phyloP scores from a whole-genome alignment of 1,140 invertebrate genomes.

The Dreissena rostriformis region DNA sequence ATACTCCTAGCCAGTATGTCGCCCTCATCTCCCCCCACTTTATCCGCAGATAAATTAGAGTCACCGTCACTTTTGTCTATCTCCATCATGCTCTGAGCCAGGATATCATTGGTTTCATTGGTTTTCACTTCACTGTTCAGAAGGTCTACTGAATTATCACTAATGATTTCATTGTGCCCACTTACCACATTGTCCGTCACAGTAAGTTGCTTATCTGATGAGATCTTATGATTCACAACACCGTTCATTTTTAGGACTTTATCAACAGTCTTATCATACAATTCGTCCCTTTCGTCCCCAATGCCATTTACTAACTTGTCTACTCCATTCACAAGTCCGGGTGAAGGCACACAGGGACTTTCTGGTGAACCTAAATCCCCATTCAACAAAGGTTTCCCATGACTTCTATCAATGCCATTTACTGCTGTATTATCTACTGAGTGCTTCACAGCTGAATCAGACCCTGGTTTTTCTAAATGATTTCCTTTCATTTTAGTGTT shows the following conservation, averaged over 20 bases:
- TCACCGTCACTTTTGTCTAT: constrained; percentile 41
- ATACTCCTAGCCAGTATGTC: constrained; percentile 46
- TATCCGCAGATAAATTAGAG: constrained; percentile 6
- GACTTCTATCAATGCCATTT: constrained; percentile 37
- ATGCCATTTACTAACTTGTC: constrained; percentile 55
- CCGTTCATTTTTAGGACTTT: constrained; percentile 49
- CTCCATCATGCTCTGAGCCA: constrained; percentile 44
- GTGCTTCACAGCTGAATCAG: constrained; percentile 30
- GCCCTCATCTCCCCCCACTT: constrained; percentile 7
- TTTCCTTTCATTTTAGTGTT: background rate
- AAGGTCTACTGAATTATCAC: constrained; percentile 1
- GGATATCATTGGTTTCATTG: constrained; percentile 34
- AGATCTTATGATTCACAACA: constrained; percentile 50
- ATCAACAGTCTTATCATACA: constrained; percentile 16
- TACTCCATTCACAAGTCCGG: constrained; percentile 31
- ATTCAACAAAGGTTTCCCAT: constrained; percentile 37
- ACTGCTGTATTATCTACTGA: constrained; percentile 25
- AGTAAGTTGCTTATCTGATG: background rate
- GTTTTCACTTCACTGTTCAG: constrained; percentile 18
- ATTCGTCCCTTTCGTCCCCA: constrained; percentile 24
- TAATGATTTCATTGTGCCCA: constrained; percentile 4
- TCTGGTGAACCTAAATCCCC: constrained; percentile 43
- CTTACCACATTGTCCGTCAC: background rate
- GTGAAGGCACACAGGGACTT: constrained; percentile 45
- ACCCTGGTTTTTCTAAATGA: background rate